Evolutionary conservation across 2,888 invertebrate species (phyloP).

Genomic region (Drosophila vallismaia): DNA sequence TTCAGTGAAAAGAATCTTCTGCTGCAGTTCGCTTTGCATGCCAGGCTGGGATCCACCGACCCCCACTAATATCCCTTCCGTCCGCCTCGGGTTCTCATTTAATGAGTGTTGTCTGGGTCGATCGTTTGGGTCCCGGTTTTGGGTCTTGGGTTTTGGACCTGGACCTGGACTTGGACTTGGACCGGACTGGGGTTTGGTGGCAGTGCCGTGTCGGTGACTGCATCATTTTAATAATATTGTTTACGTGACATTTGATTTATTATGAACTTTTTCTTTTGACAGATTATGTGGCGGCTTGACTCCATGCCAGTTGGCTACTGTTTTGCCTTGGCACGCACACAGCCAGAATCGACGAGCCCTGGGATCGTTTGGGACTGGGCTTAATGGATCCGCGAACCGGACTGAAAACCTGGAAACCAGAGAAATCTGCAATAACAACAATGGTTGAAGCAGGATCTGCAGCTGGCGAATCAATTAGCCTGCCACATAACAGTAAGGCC

Average conservation of each 20-base stretch:
- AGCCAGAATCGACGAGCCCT: slow-evolving; percentile 13
- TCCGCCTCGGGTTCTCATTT: slow-evolving; percentile 53
- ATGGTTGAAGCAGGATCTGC: slow-evolving; percentile 18
- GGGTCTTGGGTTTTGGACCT: not conserved
- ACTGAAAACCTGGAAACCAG: slow-evolving; percentile 17
- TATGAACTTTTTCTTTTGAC: slow-evolving; percentile 81
- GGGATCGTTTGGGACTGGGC: slow-evolving; percentile 23
- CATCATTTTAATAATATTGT: slow-evolving; percentile 76
- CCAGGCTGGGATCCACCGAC: slow-evolving; percentile 15
- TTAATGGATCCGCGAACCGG: slow-evolving; percentile 41
- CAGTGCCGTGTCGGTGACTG: slow-evolving; percentile 55
- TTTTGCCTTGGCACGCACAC: slow-evolving; percentile 52
- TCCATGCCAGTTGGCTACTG: slow-evolving; percentile 70
- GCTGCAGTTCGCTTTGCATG: slow-evolving; percentile 55
- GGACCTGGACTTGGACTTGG: slow-evolving; percentile 1
- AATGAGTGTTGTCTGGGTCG: slow-evolving; percentile 55
- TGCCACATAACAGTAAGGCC: slow-evolving; percentile 43
- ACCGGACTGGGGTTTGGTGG: slow-evolving; percentile 9
- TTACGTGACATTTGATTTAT: slow-evolving; percentile 82
- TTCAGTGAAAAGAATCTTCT: slow-evolving; percentile 21
- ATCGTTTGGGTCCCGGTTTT: slow-evolving; percentile 1
- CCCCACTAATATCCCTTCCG: slow-evolving; percentile 16
- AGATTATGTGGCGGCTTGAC: slow-evolving; percentile 79
- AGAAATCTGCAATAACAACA: slow-evolving; percentile 20
- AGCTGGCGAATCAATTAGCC: slow-evolving; percentile 62